phyloP scores from a whole-genome alignment of 2,113 vertebrate genomes.

The Desmodus rotundus region DNA sequence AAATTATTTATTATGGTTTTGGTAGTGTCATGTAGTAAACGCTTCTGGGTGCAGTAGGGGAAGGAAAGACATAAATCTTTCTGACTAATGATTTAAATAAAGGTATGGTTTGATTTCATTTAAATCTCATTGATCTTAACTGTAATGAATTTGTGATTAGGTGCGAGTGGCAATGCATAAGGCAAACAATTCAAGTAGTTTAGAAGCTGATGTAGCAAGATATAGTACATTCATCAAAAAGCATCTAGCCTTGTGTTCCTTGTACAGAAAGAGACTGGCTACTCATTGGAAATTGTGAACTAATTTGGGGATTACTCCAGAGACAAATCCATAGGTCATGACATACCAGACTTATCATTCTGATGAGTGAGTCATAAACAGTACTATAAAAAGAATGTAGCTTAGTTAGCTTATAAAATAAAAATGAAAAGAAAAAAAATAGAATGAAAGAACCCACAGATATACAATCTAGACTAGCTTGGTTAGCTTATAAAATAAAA shows the following conservation, averaged over 20 bases:
- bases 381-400: neutral
- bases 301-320: neutral
- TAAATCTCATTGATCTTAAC: constrained; percentile 46
- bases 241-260: neutral
- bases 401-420: neutral
- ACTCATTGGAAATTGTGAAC: neutral
- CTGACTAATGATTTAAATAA: constrained; percentile 53
- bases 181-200: constrained; percentile 4
- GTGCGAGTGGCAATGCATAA: neutral
- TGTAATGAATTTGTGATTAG: constrained; percentile 35
- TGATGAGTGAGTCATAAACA: neutral
- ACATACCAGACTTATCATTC: neutral
- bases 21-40: constrained; percentile 21
- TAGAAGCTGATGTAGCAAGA: neutral
- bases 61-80: constrained; percentile 47
- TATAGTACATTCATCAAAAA: neutral
- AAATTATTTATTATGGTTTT: constrained; percentile 53
- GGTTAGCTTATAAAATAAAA: too few species aligned
- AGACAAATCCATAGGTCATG: neutral
- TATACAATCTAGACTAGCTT: neutral
- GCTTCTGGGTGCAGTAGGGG: neutral
- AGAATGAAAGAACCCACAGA: neutral
- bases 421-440: neutral
- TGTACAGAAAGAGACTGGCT: neutral
- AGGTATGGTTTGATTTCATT: constrained; percentile 49